A percentile compares a stretch with the other conserved stretches of the same genome.
Conservation (phyloP, 2,797 vertebrate species). For the Orestias chungarensis region DNA sequence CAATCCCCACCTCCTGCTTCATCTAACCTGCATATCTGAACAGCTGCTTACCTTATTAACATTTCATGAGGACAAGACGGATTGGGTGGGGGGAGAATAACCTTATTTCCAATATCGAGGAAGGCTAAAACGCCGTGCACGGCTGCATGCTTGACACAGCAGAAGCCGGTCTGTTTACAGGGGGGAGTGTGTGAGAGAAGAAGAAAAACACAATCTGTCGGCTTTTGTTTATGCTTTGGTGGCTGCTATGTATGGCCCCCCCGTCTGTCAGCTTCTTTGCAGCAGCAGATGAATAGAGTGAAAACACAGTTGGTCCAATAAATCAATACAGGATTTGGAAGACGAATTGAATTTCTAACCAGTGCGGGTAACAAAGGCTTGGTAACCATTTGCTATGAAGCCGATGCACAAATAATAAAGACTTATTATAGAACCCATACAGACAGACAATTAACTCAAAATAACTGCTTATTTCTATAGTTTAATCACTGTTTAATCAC, state of each 20-base stretch:
- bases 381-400: constrained; percentile 3
- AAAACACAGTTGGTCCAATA: constrained; percentile 2
- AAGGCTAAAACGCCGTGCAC: constrained; percentile 27
- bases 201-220: constrained; percentile 47
- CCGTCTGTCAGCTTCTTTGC: background rate
- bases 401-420: background rate
- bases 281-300: constrained; percentile 17
- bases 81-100: background rate
- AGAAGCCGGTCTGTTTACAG: constrained; percentile 28
- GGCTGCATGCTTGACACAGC: constrained; percentile 31
- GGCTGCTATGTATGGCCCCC: constrained; percentile 7
- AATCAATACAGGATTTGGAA: constrained; percentile 37
- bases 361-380: constrained; percentile 9
- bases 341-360: constrained; percentile 27
- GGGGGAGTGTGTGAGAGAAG: constrained; percentile 21
- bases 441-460: background rate
- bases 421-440: background rate
- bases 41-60: constrained; percentile 57
- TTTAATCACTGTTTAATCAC: background rate
- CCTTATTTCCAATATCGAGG: constrained; percentile 15
- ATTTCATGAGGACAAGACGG: constrained; percentile 46
- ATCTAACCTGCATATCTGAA: constrained; percentile 39
- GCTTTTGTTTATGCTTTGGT: constrained; percentile 32
- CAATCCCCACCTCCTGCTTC: background rate
- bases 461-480: background rate